phyloP scores from a whole-genome alignment of 2,888 invertebrate genomes.

The Erebia palarica region DNA sequence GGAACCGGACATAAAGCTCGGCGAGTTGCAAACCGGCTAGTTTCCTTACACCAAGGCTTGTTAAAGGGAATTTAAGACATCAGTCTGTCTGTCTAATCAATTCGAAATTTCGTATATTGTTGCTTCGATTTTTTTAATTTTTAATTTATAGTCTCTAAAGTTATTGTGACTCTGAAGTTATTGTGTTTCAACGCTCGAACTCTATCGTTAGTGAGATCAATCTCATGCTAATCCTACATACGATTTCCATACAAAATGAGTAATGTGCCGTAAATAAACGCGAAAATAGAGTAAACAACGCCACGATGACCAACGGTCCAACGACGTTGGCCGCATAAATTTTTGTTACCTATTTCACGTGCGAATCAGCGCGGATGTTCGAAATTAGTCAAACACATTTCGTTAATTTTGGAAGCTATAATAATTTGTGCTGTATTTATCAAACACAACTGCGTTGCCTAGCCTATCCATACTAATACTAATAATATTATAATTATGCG shows the following conservation, averaged over 20 bases:
- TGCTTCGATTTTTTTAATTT: no score
- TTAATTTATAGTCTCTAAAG: no score
- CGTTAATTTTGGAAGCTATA: not conserved
- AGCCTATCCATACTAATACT: no score
- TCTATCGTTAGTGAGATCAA: not conserved
- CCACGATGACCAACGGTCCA: not conserved
- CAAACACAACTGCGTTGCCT: not conserved
- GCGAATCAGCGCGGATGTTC: conserved; percentile 8
- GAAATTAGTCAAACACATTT: not conserved
- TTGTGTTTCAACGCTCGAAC: not conserved
- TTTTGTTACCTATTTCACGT: conserved; percentile 11
- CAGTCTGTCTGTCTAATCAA: no score
- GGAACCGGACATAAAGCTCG: no score
- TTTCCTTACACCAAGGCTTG: no score
- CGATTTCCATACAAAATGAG: conserved; percentile 24
- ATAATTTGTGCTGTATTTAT: not conserved
- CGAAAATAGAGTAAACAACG: conserved; percentile 18
- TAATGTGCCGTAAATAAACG: conserved; percentile 24
- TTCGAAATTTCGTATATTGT: no score
- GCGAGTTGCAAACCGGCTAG: no score
- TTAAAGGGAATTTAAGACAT: no score
- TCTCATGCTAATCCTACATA: not conserved
- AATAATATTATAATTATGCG: no score
- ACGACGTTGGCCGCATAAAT: conserved; percentile 23
- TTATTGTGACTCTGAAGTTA: no score